Percentiles rank a stretch among this genome's conserved stretches.
Conservation (phyloP, 2,888 invertebrate genomes). For the Phlogophora meticulosa region DNA sequence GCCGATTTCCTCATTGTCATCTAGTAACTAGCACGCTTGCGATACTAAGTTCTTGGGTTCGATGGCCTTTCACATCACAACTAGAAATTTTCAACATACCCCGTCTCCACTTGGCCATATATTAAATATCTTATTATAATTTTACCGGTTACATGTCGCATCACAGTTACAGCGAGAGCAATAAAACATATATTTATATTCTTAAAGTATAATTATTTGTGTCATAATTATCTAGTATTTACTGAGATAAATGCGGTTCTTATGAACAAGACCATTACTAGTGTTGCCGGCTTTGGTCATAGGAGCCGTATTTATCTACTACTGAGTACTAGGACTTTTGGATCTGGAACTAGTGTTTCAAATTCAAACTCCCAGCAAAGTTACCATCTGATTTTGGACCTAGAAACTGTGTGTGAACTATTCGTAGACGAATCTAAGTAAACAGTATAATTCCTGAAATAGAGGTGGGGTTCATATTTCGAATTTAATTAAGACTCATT, state of each 20-base stretch:
- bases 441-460: slow-evolving; percentile 22
- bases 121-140: slow-evolving; percentile 12
- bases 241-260: not conserved
- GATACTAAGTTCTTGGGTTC: slow-evolving; percentile 7
- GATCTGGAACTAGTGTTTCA: no score
- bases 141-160: not conserved
- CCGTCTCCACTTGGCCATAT: not conserved
- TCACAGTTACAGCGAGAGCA: not conserved
- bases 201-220: not conserved
- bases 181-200: not conserved
- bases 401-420: not conserved
- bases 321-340: no score
- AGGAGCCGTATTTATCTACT: no score
- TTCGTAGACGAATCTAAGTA: slow-evolving; percentile 6
- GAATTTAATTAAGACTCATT: slow-evolving; percentile 1
- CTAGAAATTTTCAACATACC: not conserved
- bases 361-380: no score
- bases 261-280: not conserved
- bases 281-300: not conserved
- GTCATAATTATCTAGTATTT: not conserved
- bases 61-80: slow-evolving; percentile 1
- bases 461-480: slow-evolving; percentile 18
- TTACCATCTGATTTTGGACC: not conserved
- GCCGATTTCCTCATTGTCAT: slow-evolving; percentile 5
- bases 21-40: slow-evolving; percentile 16